phyloP scores from a whole-genome alignment of 2,888 invertebrate genomes.

The Carterocephalus palaemon region DNA sequence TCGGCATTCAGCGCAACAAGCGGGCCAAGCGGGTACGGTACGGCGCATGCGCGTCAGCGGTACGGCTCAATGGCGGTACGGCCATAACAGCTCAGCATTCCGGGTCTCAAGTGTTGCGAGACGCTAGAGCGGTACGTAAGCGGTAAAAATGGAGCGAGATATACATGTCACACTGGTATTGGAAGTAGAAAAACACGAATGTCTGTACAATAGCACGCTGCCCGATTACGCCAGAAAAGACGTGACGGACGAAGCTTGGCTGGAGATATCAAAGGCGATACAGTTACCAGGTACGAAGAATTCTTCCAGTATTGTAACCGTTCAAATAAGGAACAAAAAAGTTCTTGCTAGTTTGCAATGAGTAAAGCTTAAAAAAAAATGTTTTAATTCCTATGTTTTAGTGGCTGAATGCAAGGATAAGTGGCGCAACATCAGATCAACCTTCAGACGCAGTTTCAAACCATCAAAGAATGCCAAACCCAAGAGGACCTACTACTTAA shows the following conservation, averaged over 20 bases:
- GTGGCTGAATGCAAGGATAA: constrained; percentile 17
- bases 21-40: not conserved
- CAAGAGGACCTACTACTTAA: constrained; percentile 10
- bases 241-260: constrained; percentile 12
- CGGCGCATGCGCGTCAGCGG: not conserved
- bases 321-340: no score
- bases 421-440: constrained; percentile 18
- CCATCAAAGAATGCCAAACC: constrained; percentile 8
- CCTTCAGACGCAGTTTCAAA: constrained; percentile 14
- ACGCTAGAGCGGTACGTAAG: no score
- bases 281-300: constrained; percentile 12
- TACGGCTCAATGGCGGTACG: not conserved
- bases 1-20: not conserved
- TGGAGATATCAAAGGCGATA: constrained; percentile 5
- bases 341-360: no score
- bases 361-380: no score
- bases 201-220: constrained; percentile 13
- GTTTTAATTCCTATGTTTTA: not conserved
- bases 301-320: not conserved
- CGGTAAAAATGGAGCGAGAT: constrained; percentile 11
- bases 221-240: constrained; percentile 13
- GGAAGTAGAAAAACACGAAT: constrained; percentile 20
- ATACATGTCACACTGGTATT: constrained; percentile 11
- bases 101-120: no score
- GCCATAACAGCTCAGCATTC: no score